Base-by-base conservation (phyloP, 2,888 invertebrate genomes). In the Drosophila paramelanica region DNA sequence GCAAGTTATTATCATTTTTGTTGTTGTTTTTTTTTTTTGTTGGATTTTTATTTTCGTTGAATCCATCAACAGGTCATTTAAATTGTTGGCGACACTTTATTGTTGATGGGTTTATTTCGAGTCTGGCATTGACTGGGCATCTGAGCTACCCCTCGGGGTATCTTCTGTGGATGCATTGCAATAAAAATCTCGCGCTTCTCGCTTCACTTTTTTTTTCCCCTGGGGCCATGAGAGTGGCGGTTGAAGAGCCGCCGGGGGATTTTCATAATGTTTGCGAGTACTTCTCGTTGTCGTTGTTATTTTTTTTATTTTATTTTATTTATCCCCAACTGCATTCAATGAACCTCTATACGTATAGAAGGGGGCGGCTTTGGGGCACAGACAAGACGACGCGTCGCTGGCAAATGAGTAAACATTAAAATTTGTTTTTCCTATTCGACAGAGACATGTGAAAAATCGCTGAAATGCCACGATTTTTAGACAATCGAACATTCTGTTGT, bases 61-160 rank as follows among this genome's bases (percentile, higher is more conserved):
- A 51, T 71, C 79, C 71, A 74, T 78, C 68, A 78, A 75, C 82
- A 81, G 82, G 67, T 76, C 75, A 72, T 81, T 70, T 42, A 51
- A 66, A 71, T 66, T 69, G 64, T 71, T 85, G 68, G 57, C 72
- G 88, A 88, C 83, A 88, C 60, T 79, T 74, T 45, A 69, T 67
- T 72, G 79, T 38, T 69, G 88, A 87, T 81, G 83, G 80, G 59
- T 86, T 83, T 83, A 85, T 82, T 60, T 67, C 52, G 41, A 45
- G 38, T 56, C 61, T 68, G 59, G 42, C 66, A 59, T 39, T 59
- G 72, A 65, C 43, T 50, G 51, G 41, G 31, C 20, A 23, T 10
- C 10, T 4, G 8, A 50, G 66, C 14, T 4, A 20, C 4, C n/a
- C 27, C 11, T 13, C 31, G 14, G 45, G 8, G 20, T 25, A 14